A percentile compares a stretch with the other conserved stretches of the same genome.
Evolutionary conservation across 2,113 vertebrate genomes (phyloP).

Genomic region (Haplochromis vanheusdeni): DNA sequence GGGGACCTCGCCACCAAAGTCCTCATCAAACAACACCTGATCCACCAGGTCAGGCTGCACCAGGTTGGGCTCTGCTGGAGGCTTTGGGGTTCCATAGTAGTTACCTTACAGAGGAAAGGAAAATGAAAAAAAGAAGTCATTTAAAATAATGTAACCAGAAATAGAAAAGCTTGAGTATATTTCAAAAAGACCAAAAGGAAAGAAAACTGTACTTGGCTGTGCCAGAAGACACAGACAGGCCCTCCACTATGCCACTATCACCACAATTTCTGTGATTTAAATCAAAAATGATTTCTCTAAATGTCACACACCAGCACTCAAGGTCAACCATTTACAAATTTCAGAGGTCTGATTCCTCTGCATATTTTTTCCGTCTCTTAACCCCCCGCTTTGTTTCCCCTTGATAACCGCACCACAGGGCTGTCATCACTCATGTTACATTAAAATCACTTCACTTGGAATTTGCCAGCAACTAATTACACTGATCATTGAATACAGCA

Average conservation of each 20-base stretch:
- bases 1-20: slow-evolving; percentile 50
- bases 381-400: slow-evolving; percentile 25
- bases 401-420: slow-evolving; percentile 3
- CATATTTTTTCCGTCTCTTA: slow-evolving; percentile 2
- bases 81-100: slow-evolving; percentile 88
- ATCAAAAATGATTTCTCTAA: background rate
- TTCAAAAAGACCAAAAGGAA: background rate
- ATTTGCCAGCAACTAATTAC: slow-evolving; percentile 59
- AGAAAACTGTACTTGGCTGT: background rate
- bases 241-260: background rate
- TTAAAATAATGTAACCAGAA: background rate
- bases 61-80: slow-evolving; percentile 66
- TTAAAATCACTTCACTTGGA: slow-evolving; percentile 52
- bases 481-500: slow-evolving; percentile 67
- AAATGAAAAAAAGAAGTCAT: background rate
- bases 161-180: background rate
- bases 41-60: slow-evolving; percentile 69
- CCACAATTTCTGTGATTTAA: background rate
- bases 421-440: slow-evolving; percentile 49
- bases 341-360: background rate
- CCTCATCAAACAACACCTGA: slow-evolving; percentile 67
- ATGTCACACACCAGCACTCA: slow-evolving; percentile 5
- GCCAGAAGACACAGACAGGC: background rate
- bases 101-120: slow-evolving; percentile 70
- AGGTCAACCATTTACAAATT: background rate